phyloP scores from a whole-genome alignment of 1,140 invertebrate species.

The Drosophila elegans region DNA sequence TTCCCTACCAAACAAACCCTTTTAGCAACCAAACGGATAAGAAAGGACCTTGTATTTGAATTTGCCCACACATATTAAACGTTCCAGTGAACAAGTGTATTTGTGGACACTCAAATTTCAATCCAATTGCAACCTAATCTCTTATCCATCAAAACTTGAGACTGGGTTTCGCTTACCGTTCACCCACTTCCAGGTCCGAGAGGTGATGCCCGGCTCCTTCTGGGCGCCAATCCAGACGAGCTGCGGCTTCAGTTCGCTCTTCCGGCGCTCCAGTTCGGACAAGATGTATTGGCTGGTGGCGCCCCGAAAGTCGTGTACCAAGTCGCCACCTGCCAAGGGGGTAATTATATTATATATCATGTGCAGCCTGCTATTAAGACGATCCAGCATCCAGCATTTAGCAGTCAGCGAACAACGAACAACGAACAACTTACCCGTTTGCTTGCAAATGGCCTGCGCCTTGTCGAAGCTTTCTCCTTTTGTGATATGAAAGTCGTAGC shows the following conservation, averaged over 20 bases:
- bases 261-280: constrained; percentile 92
- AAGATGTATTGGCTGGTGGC: constrained; percentile 90
- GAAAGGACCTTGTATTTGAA: no score
- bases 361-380: no score
- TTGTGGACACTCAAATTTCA: no score
- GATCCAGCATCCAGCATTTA: no score
- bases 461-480: constrained; percentile 93
- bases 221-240: constrained; percentile 96
- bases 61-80: no score
- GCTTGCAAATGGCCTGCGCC: constrained; percentile 90
- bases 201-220: constrained; percentile 93
- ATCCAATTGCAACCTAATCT: no score
- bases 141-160: no score
- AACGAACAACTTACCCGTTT: constrained; percentile 85
- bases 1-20: no score
- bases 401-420: neutral
- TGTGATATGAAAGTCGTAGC: constrained; percentile 94
- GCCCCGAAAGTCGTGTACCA: constrained; percentile 90
- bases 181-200: constrained; percentile 95
- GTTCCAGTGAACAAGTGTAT: no score
- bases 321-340: constrained; percentile 88
- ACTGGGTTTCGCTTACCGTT: constrained; percentile 88
- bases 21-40: no score
- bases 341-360: neutral
- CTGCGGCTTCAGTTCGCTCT: constrained; percentile 92